Evolutionary conservation across 2,113 vertebrate species (phyloP), one percentile per base, ranked within the genome.

Genomic region (Heterotis niloticus): DNA sequence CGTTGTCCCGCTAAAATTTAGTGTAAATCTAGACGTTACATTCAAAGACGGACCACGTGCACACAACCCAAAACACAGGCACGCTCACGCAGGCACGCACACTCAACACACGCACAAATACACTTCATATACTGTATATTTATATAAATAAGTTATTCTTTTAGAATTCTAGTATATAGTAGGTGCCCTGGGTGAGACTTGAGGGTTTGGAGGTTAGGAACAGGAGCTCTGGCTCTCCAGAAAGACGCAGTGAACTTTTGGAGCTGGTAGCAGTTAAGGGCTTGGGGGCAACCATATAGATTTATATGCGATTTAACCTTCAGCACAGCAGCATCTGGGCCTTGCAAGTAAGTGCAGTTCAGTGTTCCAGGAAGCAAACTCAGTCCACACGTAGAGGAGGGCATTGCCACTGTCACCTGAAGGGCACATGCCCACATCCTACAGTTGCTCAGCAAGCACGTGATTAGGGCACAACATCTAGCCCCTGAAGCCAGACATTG

Each of bases 91-190:
- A 62, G 76, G 66, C 81, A 68, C 71, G 68, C 66, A 62, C 83
- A 79, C 65, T 44, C 78, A 81, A 81, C 65, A 72, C n/a, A 77
- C 79, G 74, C 74, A 56, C 76, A 34, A 80, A 74, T 73, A 79
- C 74, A 67, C 34, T 44, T 44, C 7, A 44, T 44, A 44, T 44
- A n/a, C n/a, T 70, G 75, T 76, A 77, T 68, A 62, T 65, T 79
- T 76, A 82, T 67, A 84, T 76, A 83, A 68, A 86, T 57, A 76
- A 83, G 57, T 75, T 34, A 82, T 83, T 80, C 82, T 75, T 66
- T n/a, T 84, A 84, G 54, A 81, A 78, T 84, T 84, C 64, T 11
- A 64, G 71, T 84, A 84, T 81, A 76, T 81, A 68, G 71, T 80
- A 54, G 60, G 81, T 80, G 80, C 73, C 84, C 81, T 76, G 17